Conservation (phyloP, 2,888 invertebrate species). For the Galerucella nymphaeae region DNA sequence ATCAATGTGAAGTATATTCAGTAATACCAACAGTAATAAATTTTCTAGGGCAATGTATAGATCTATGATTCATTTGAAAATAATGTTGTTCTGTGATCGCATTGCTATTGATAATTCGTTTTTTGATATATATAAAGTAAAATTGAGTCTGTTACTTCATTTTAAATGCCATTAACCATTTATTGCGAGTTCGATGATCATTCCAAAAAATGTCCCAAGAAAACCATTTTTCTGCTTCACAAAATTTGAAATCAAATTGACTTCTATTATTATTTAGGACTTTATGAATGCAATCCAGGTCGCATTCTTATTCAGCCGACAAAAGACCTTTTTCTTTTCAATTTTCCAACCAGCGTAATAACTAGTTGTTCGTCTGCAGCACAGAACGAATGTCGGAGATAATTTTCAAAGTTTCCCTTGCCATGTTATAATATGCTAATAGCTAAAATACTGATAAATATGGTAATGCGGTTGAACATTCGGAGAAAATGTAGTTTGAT, state of each 20-base stretch:
- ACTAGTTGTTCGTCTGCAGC: slow-evolving; percentile 12
- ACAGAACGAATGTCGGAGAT: slow-evolving; percentile 8
- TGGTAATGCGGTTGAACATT: slow-evolving; percentile 26
- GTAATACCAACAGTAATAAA: too few relatives aligned
- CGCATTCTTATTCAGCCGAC: slow-evolving; percentile 13
- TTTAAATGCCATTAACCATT: too few relatives aligned
- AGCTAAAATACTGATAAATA: slow-evolving; percentile 30
- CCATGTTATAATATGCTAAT: slow-evolving; percentile 32
- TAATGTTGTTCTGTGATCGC: too few relatives aligned
- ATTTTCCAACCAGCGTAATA: slow-evolving; percentile 21
- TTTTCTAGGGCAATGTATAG: too few relatives aligned
- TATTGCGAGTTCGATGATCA: background rate
- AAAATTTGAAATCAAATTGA: slow-evolving; percentile 11
- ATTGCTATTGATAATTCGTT: too few relatives aligned
- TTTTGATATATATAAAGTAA: too few relatives aligned
- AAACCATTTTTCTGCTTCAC: slow-evolving; percentile 8
- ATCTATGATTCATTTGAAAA: too few relatives aligned
- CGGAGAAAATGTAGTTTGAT: slow-evolving; percentile 22
- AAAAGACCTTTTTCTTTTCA: slow-evolving; percentile 27
- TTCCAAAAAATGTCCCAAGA: background rate
- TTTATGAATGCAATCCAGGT: slow-evolving; percentile 14
- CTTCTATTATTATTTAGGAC: slow-evolving; percentile 19
- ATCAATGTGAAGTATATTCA: too few relatives aligned
- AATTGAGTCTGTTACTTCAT: too few relatives aligned
- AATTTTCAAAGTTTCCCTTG: slow-evolving; percentile 31